Evolutionary conservation across 2,113 vertebrate genomes (phyloP), one percentile per base, ranked within the genome.

Genomic region (Chloebia gouldiae): DNA sequence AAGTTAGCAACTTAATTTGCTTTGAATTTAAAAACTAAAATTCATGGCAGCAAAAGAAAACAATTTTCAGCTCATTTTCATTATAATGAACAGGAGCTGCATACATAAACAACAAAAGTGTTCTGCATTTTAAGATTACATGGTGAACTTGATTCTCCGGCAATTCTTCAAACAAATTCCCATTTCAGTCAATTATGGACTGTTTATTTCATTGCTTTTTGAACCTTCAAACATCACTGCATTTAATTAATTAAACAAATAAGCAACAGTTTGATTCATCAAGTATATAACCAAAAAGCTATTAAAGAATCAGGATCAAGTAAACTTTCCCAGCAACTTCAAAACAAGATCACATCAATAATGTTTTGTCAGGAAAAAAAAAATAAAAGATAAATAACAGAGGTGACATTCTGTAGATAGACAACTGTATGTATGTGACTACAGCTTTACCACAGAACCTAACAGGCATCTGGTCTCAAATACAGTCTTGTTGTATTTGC

Each of bases 121-220:
- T 39, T 72, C 59, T 77, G n/a, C 81, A 37, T 85, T 82, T 89
- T 91, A 94, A 77, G 42, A 91, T 70, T 83, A 85, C 39, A 66
- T 5, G 59, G 40, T 7, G 12, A 94, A 93, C 33, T 88, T 54
- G 27, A 81, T 86, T 92, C 66, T 86, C 86, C 66, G 91, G 61
- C 35, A 80, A 54, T 23, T 54, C 68, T 85, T 54, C 65, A 90
- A 80, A 93, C 4, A 54, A 94, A 94, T 90, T 95, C 92, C 87
- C 94, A 95, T 91, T 95, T 94, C 93, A 95, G 84, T 88, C 94
- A 95, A 90, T 96, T 94, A 95, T 15, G 69, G 66, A 75, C 56
- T 80, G 40, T 80, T 92, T 85, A 93, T 59, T 90, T 66, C 73
- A 73, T 56, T 80, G 59, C 50, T 77, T 85, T 87, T 95, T 66